A percentile compares a stretch with the other conserved stretches of the same genome.
Conservation (phyloP, 2,113 vertebrate genomes). For the Sceloporus tristichus region DNA sequence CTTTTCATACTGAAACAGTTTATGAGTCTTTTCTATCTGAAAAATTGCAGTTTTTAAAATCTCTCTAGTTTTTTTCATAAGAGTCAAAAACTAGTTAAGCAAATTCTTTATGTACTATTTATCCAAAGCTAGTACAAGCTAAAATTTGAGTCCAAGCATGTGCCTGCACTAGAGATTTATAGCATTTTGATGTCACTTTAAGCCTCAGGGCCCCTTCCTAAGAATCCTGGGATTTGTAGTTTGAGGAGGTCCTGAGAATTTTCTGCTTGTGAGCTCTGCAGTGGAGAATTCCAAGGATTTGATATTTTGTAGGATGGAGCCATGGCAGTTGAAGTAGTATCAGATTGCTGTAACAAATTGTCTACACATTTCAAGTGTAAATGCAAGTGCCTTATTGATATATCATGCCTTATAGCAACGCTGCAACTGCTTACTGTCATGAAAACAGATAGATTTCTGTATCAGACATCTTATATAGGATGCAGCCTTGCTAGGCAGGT, state of each 20-base stretch:
- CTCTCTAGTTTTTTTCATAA: neutral
- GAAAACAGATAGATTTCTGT: conserved; percentile 69
- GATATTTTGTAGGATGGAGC: no score
- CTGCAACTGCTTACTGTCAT: conserved; percentile 51
- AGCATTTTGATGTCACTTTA: no score
- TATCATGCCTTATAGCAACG: conserved; percentile 60
- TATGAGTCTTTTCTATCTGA: conserved; percentile 30
- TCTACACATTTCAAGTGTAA: conserved; percentile 48
- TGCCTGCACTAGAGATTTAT: no score
- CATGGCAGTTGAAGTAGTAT: no score
- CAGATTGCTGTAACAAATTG: no score
- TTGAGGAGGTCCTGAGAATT: no score
- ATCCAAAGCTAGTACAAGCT: conserved; percentile 52
- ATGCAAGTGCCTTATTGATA: conserved; percentile 48
- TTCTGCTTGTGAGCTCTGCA: no score
- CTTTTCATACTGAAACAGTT: conserved; percentile 13
- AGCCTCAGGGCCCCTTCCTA: no score
- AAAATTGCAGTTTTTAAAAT: conserved; percentile 34
- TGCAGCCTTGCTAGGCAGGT: conserved; percentile 74
- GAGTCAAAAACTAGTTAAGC: conserved; percentile 31
- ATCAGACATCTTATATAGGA: conserved; percentile 69
- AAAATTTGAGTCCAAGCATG: neutral
- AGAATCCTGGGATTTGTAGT: no score
- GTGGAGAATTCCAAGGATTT: no score
- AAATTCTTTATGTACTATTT: conserved; percentile 72